Evolutionary conservation across 1,140 invertebrate genomes (phyloP), one percentile per base, ranked within the genome.

Genomic region (Calephelis nemesis): DNA sequence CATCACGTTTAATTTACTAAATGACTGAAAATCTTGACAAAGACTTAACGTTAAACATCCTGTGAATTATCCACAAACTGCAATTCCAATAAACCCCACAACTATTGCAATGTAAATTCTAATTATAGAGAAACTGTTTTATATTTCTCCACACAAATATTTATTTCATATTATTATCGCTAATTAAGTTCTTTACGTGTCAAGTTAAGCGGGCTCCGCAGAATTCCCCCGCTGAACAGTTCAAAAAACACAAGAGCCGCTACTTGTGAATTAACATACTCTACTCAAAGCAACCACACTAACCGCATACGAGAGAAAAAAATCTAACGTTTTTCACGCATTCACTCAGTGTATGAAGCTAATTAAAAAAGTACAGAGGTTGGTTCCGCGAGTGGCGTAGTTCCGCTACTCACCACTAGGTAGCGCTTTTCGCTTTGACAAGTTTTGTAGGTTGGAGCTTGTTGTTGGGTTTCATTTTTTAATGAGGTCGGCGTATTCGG

Each of bases 341-440:
- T 91, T 91, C 87, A 91, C 68, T 80, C 77, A 73, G 67, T 86
- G 85, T 88, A 91, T 89, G 83, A 74, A 75, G 87, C 86, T 88
- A 91, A 91, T 91, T 90, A 91, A 91, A 91, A 91, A 88, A 85
- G 85, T 83, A 91, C 87, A 88, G 86, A 87, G 86, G 82, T 72
- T 91, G 87, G 78, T 75, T 90, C 73, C 78, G 82, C 83, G 83
- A 91, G 87, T 87, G 84, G 81, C 71, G 85, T 84, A 85, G 88
- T 91, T 85, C 82, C 77, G 85, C 88, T 89, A 89, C 87, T 89
- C 87, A 75, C 85, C 85, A 79, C 77, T 79, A 85, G 84, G 84
- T 79, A 78, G 84, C 85, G 86, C 83, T 80, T 77, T 85, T 81
- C 79, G 82, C 86, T 90, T 88, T 88, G 87, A 88, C 84, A 77